phyloP scores from a whole-genome alignment of 2,888 invertebrate species.

The Bruchidius siliquastri region DNA sequence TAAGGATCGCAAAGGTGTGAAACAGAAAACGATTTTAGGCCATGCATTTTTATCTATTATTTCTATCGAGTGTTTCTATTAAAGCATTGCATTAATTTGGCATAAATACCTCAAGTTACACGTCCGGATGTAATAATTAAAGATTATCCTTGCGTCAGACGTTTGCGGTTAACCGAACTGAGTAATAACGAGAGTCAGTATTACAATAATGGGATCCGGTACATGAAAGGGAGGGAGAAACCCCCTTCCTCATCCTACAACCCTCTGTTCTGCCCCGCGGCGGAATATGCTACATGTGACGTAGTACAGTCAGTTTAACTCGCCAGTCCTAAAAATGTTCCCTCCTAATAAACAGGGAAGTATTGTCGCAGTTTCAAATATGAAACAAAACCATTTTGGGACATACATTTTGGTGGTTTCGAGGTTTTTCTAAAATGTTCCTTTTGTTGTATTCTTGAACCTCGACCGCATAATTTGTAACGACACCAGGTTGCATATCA shows the following conservation, averaged over 20 bases:
- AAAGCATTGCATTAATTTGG: background rate
- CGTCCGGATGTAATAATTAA: background rate
- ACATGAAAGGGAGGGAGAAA: background rate
- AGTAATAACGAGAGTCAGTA: background rate
- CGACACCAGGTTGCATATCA: no score
- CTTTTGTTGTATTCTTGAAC: no score
- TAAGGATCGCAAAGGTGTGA: no score
- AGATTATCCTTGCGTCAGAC: background rate
- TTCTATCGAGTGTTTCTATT: no score
- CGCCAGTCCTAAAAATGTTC: background rate
- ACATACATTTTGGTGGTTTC: no score
- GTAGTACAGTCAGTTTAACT: background rate
- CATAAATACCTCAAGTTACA: background rate
- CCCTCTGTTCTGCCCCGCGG: background rate
- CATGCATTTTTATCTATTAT: no score
- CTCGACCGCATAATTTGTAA: no score
- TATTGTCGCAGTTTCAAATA: no score
- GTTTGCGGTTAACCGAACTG: background rate
- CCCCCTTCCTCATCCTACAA: background rate
- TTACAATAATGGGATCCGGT: background rate
- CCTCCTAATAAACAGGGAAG: no score
- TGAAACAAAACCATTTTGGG: no score
- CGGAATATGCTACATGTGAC: background rate
- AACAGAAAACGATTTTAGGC: no score
- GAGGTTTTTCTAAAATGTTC: no score